These are phyloP conservation scores for Pomatostomus ruficeps DNA, from an alignment of 2,113 vertebrate species.

Conservation along the genomic window DNA sequence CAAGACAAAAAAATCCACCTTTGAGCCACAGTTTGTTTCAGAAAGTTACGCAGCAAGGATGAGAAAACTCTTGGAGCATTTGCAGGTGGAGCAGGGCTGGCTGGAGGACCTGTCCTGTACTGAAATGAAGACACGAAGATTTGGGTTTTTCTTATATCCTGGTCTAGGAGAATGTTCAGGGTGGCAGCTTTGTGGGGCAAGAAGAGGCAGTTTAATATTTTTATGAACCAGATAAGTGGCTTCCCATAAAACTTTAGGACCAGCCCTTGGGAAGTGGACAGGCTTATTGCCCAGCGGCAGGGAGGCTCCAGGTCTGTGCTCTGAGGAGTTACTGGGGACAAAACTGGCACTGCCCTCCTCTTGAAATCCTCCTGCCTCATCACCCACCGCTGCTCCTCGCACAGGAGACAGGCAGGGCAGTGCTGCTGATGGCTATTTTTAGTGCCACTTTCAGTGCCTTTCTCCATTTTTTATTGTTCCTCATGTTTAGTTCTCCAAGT, in stretches of 20 bases:
- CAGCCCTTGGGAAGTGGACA: background rate
- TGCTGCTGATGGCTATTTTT: background rate
- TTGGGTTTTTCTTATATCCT: accelerated
- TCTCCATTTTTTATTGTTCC: background rate
- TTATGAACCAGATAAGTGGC: background rate
- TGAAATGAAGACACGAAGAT: background rate
- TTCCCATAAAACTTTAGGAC: background rate
- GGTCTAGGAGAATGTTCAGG: background rate
- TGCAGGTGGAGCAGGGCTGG: background rate
- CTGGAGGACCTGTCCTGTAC: background rate
- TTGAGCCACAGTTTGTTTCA: background rate
- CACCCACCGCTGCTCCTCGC: accelerated
- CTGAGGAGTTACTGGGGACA: background rate
- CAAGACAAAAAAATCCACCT: conserved; percentile 18
- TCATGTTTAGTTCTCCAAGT: background rate
- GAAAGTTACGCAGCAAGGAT: accelerated
- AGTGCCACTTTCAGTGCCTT: background rate
- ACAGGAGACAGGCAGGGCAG: accelerated
- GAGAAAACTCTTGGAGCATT: accelerated
- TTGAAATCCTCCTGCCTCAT: background rate
- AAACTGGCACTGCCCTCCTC: background rate
- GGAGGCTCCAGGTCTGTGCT: background rate
- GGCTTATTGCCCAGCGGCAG: background rate
- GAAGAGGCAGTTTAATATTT: background rate
- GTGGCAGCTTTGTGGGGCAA: background rate